Conservation (phyloP, 2,797 vertebrate species). For the Podargus strigoides region DNA sequence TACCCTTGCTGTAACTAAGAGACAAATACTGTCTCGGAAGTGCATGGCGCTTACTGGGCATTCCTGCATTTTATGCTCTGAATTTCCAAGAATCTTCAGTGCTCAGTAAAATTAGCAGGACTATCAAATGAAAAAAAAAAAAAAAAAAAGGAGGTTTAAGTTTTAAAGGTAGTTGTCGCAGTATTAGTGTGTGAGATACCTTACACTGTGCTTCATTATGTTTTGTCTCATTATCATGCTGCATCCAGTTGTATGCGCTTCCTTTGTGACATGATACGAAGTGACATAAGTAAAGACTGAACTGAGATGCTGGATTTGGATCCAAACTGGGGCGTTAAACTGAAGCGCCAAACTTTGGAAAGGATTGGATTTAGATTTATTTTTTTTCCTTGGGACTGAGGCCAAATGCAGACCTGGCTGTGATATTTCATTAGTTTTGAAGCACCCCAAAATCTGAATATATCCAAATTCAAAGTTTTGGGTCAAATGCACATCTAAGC, state of each 20-base stretch:
- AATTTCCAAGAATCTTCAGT: conserved; percentile 11
- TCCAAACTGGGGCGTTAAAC: background rate
- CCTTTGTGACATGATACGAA: conserved; percentile 9
- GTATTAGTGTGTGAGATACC: background rate
- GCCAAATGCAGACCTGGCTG: background rate
- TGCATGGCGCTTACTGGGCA: background rate
- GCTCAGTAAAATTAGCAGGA: background rate
- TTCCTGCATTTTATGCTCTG: background rate
- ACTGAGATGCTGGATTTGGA: background rate
- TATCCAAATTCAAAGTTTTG: background rate
- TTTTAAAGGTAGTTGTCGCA: background rate
- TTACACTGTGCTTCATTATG: background rate
- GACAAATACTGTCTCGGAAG: conserved; percentile 40
- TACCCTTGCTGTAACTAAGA: conserved; percentile 66
- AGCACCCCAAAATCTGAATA: background rate
- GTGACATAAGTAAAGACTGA: background rate
- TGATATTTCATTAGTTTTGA: background rate
- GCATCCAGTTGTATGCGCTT: background rate
- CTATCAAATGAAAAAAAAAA: background rate
- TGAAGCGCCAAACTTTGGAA: background rate
- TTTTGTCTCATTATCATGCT: background rate
- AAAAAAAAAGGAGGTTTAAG: background rate
- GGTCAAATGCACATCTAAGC: background rate
- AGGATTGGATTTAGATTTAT: background rate
- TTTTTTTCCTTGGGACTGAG: background rate